Base-by-base conservation (phyloP, 2,888 invertebrate species). In the Julus scanicus region DNA sequence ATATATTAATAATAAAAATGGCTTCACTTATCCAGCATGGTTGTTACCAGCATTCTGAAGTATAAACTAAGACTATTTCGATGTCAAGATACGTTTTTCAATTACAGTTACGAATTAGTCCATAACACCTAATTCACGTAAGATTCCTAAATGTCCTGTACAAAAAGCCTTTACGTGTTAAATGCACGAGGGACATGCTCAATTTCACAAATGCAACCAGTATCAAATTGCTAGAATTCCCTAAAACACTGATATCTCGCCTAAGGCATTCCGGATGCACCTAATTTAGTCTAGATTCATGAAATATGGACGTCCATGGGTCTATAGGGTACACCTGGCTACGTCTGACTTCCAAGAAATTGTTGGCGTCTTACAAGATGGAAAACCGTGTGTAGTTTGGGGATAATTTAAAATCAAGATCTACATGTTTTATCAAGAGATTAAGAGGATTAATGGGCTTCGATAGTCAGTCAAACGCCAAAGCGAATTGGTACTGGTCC, bases 401-500 rank as follows among this genome's bases (percentile, higher is more conserved):
- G 71, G 29, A 29, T 71, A 71, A 71, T 71, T 71, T 71, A 29
- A 71, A 71, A 71, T 9, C 71, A 11, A 29, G 29, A 71, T 71
- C 20, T 29, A 29, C 71, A 63, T n/a, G 71, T 71, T 29, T 20
- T 29, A 71, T 71, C 71, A 71, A 9, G 71, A 71, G 20, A 20
- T 17, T 63, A 63, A 63, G 63, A n/a, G n/a, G 63, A 63, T 63
- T 63, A 63, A 63, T 63, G 63, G n/a, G n/a, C n/a, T 15, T 20
- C 29, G n/a, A 71, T 29, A 71, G 29, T 20, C 71, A 29, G n/a
- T 29, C 71, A 71, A 71, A 71, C 6, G 29, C 29, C 29, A 71
- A 71, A 71, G n/a, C 11, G n/a, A 20, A 29, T 71, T 63, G 63
- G 63, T n/a, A 63, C 3, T 63, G 11, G 63, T n/a, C 63, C 11